These are phyloP conservation scores for Drosophila bunnanda DNA, from an alignment of 2,888 invertebrate species.

Conservation along the genomic window DNA sequence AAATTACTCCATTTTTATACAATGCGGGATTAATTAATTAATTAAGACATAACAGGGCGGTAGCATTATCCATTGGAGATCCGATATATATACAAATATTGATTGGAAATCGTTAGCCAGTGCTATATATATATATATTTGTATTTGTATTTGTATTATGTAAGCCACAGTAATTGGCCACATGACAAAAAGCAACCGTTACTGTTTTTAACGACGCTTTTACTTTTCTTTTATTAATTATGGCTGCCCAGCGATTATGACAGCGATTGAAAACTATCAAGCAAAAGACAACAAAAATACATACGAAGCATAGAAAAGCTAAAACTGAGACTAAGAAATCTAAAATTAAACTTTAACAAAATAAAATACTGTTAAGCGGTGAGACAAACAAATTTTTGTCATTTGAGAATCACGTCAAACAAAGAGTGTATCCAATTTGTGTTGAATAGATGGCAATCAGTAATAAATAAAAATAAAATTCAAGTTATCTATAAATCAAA, in stretches of 20 bases:
- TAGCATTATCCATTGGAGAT: neutral
- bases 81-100: conserved; percentile 2
- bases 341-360: neutral
- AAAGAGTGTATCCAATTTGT: neutral
- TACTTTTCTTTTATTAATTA: conserved; percentile 74
- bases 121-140: conserved; percentile 10
- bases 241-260: conserved; percentile 54
- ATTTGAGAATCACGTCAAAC: conserved; percentile 21
- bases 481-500: too few relatives aligned
- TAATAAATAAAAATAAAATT: too few relatives aligned
- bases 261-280: conserved; percentile 51
- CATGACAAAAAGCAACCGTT: conserved; percentile 42
- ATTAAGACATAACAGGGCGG: conserved; percentile 9
- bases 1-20: neutral
- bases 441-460: neutral
- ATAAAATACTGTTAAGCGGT: neutral
- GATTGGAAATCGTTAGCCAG: conserved; percentile 17
- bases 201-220: conserved; percentile 55
- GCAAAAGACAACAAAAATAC: conserved; percentile 1
- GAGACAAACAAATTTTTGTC: neutral
- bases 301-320: conserved; percentile 8
- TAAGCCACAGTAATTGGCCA: conserved; percentile 6
- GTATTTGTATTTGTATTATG: conserved; percentile 14
- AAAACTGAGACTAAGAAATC: conserved; percentile 1
- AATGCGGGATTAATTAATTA: conserved; percentile 4